Evolutionary conservation across 2,888 invertebrate genomes (phyloP).

Genomic region (Athalia circularis): DNA sequence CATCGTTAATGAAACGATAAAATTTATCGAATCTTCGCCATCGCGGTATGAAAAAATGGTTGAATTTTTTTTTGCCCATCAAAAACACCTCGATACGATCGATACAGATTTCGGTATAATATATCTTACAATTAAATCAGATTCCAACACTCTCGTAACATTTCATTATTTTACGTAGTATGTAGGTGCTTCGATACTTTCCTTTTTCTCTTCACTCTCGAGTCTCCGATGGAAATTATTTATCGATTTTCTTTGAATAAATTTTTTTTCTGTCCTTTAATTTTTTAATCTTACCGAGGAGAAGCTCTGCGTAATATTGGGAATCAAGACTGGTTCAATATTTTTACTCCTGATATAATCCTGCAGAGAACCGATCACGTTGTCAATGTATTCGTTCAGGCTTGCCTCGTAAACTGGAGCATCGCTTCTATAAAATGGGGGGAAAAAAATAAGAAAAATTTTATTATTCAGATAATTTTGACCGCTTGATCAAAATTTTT

Average conservation of each 20-base stretch:
- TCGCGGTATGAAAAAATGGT: not conserved
- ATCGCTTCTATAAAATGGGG: not conserved
- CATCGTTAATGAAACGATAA: conserved; percentile 24
- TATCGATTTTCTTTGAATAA: too few relatives aligned
- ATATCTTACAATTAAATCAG: not conserved
- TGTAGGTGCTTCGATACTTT: too few relatives aligned
- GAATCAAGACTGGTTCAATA: not conserved
- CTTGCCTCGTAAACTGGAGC: not conserved
- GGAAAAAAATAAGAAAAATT: too few relatives aligned
- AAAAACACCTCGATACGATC: not conserved
- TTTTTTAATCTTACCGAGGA: conserved; percentile 6
- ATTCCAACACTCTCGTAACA: not conserved
- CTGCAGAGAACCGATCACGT: not conserved
- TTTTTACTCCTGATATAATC: not conserved
- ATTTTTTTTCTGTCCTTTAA: too few relatives aligned
- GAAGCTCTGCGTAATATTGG: conserved; percentile 21
- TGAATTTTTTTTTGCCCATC: conserved; percentile 22
- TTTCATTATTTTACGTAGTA: too few relatives aligned
- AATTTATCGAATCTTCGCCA: conserved; percentile 9
- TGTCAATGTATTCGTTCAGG: conserved; percentile 22
- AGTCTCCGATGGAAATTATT: too few relatives aligned
- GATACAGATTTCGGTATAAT: conserved; percentile 2
- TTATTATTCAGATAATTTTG: too few relatives aligned
- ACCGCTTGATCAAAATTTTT: too few relatives aligned
- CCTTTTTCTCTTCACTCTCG: too few relatives aligned